A percentile compares a stretch with the other conserved stretches of the same genome.
These are phyloP conservation scores for Phaedon cochleariae DNA, from an alignment of 2,888 invertebrate genomes.

Conservation along the genomic window DNA sequence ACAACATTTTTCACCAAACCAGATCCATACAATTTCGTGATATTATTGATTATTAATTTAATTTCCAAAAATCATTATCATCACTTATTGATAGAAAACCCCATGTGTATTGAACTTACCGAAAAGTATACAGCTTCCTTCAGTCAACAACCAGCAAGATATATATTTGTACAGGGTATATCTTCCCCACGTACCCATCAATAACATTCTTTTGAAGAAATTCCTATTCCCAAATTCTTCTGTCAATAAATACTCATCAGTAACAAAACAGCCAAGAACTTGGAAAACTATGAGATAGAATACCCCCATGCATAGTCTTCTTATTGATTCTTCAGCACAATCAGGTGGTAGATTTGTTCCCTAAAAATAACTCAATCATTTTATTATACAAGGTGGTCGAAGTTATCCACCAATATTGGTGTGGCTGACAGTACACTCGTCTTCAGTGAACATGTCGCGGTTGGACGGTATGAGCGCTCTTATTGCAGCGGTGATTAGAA, in stretches of 20 bases:
- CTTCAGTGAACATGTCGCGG: no score
- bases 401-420: no score
- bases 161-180: slow-evolving; percentile 90
- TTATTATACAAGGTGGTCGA: no score
- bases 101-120: slow-evolving; percentile 65
- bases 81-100: no score
- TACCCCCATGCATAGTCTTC: slow-evolving; percentile 73
- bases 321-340: slow-evolving; percentile 65
- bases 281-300: slow-evolving; percentile 80
- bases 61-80: no score
- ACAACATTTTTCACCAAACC: no score
- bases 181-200: slow-evolving; percentile 86
- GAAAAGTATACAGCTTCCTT: slow-evolving; percentile 75
- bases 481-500: no score
- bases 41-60: no score
- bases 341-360: slow-evolving; percentile 47
- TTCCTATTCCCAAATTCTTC: slow-evolving; percentile 67
- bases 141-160: slow-evolving; percentile 90
- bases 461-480: no score
- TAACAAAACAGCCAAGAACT: slow-evolving; percentile 74
- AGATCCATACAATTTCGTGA: no score
- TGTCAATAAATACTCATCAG: slow-evolving; percentile 77
- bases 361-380: not conserved
- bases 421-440: no score
- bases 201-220: slow-evolving; percentile 69